Base-by-base conservation (phyloP, 2,888 invertebrate species). In the Nomada hirtipes region DNA sequence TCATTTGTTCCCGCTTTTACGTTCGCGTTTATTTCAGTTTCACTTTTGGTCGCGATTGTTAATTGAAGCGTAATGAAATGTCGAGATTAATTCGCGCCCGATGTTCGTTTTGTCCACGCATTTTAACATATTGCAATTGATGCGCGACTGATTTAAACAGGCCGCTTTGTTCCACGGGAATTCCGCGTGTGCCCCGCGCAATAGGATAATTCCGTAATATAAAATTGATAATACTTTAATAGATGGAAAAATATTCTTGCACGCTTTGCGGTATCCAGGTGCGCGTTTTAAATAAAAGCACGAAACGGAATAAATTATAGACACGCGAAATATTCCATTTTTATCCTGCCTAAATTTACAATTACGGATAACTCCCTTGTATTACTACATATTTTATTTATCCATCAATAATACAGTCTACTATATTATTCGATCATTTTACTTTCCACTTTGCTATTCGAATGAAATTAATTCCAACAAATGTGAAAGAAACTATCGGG, bases 101-200 rank as follows among this genome's bases (percentile, higher is more conserved):
- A 73, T 52, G 53, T 61, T 63, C 13, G 20, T 50, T 42, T 61
- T 13, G 23, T 11, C 29, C 23, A n/a, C 53, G 65, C 53, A 47
- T 60, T 77, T 75, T 67, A 75, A 60, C 75, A 61, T 68, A 53
- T 69, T 64, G 76, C 79, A 52, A 73, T 65, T 60, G 76, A 74
- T 60, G 23, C 52, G 76, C 20, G 75, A 61, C 60, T 47, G 65
- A 75, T 77, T 67, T 67, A 53, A 77, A 75, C 60, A 36, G 47
- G 11, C 42, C 44, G 26, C 47, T 47, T 71, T 75, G 76, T 67
- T 61, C 36, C n/a, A 10, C n/a, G 44, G 53, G 10, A 29, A 53
- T 67, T n/a, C 18, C 36, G 10, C 2, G 53, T 0, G 53, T 53
- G 1, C 7, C 57, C 10, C 42, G 20, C 53, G 47, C 53, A 42